phyloP scores from a whole-genome alignment of 2,888 invertebrate genomes.

The Chrysolina haemoptera region DNA sequence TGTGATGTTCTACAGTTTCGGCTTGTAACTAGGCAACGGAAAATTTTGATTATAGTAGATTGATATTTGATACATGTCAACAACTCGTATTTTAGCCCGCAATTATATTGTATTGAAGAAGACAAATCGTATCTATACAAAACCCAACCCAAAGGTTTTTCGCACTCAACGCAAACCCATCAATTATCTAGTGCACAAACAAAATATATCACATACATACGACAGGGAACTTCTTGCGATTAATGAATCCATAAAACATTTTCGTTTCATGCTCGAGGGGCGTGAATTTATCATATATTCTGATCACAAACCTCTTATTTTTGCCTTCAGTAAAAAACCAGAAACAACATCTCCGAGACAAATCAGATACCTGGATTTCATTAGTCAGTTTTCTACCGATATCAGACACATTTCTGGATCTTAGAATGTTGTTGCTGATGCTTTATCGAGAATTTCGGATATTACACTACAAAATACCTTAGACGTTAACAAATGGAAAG shows the following conservation, averaged over 20 bases:
- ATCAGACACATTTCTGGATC: conserved; percentile 13
- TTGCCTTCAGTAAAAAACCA: background rate
- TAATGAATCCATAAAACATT: conserved; percentile 16
- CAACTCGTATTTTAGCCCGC: no score
- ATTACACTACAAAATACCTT: background rate
- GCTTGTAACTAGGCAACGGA: no score
- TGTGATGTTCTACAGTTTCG: no score
- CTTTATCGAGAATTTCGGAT: conserved; percentile 9
- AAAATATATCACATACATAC: no score
- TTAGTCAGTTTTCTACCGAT: conserved; percentile 24
- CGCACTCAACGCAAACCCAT: no score
- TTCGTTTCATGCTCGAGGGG: conserved; percentile 11
- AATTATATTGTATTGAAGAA: no score
- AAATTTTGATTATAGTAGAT: no score
- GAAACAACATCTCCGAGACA: background rate
- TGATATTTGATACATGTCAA: no score
- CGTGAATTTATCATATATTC: conserved; percentile 14
- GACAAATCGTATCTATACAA: no score
- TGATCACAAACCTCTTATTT: conserved; percentile 12
- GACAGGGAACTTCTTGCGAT: conserved; percentile 20
- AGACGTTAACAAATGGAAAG: background rate
- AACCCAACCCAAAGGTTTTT: no score
- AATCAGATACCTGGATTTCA: background rate
- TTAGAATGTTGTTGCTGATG: background rate
- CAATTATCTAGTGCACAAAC: no score